Conservation (phyloP, 2,888 invertebrate species). For the Ischnura elegans region DNA sequence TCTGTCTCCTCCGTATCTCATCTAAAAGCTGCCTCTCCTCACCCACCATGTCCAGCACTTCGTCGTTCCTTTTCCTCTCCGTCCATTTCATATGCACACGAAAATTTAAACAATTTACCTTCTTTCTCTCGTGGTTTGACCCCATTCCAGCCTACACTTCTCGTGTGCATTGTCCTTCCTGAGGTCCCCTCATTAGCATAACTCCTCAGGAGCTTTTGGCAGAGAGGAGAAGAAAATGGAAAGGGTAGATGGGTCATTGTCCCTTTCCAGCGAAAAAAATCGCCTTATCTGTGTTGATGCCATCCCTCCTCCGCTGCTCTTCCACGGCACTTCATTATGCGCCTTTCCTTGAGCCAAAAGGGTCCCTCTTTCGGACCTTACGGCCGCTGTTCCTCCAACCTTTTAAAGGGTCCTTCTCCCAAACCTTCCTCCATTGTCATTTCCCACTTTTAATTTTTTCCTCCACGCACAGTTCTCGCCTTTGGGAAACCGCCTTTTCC, state of each 20-base stretch:
- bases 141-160: no score
- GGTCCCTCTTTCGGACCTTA: background rate
- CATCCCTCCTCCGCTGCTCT: background rate
- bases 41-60: no score
- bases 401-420: background rate
- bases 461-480: background rate
- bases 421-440: background rate
- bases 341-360: background rate
- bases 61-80: no score
- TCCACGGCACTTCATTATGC: conserved; percentile 47
- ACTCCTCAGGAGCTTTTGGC: conserved; percentile 18
- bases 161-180: background rate
- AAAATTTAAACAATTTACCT: no score
- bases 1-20: no score
- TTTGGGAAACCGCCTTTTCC: background rate
- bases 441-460: conserved; percentile 1
- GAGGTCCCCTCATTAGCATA: conserved; percentile 46
- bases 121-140: no score
- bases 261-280: conserved; percentile 47
- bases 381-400: background rate
- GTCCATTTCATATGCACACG: no score
- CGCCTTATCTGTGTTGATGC: conserved; percentile 16
- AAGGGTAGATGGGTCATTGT: conserved; percentile 15
- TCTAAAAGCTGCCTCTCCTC: no score
- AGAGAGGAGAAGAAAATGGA: background rate